phyloP scores from a whole-genome alignment of 2,888 invertebrate species.

The Nymphalis c-album region DNA sequence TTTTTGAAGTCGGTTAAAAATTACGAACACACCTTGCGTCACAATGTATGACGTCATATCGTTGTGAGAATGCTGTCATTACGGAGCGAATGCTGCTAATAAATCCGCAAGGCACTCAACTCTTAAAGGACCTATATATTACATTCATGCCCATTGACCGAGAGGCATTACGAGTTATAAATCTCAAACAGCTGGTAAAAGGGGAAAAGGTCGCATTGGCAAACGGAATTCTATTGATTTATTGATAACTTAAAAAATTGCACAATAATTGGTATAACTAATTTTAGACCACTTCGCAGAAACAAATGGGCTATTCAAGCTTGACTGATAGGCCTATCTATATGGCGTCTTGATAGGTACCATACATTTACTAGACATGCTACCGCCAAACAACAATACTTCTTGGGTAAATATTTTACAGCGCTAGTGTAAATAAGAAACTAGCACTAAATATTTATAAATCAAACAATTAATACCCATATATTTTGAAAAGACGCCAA shows the following conservation, averaged over 20 bases:
- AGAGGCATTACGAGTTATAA: slow-evolving; percentile 7
- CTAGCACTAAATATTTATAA: too few relatives aligned
- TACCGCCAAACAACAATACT: too few relatives aligned
- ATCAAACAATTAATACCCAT: too few relatives aligned
- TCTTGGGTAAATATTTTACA: too few relatives aligned
- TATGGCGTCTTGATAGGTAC: too few relatives aligned
- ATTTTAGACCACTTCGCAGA: background rate
- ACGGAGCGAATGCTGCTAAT: background rate
- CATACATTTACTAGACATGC: too few relatives aligned
- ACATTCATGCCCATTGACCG: slow-evolving; percentile 6
- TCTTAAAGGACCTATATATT: background rate
- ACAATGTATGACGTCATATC: background rate
- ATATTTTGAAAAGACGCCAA: too few relatives aligned
- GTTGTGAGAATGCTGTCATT: background rate
- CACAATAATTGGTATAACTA: background rate
- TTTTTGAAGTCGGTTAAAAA: too few relatives aligned
- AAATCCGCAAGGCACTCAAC: slow-evolving; percentile 7
- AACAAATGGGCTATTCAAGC: too few relatives aligned
- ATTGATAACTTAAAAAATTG: background rate
- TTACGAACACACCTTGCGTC: background rate
- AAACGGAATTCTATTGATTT: background rate
- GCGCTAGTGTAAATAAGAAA: too few relatives aligned
- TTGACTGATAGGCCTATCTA: too few relatives aligned
- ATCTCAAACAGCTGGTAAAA: background rate
- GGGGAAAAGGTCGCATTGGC: background rate